A percentile compares a stretch with the other conserved stretches of the same genome.
Evolutionary conservation across 2,113 vertebrate genomes (phyloP).

Genomic region (Coregonus clupeaformis): DNA sequence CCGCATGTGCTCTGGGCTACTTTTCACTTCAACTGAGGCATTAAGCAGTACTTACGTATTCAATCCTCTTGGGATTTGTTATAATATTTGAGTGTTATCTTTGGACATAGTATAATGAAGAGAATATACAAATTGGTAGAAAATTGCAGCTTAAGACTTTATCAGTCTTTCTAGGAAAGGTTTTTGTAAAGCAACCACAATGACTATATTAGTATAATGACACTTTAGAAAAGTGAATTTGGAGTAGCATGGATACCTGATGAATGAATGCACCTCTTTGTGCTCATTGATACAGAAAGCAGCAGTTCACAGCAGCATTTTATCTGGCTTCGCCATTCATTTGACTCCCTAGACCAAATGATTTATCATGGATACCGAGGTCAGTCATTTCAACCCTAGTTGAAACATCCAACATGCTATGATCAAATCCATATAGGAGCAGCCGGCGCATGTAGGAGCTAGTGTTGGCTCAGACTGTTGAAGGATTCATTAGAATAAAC

Average conservation of each 20-base stretch:
- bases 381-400: neutral
- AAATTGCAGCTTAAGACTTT: neutral
- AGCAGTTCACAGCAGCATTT: neutral
- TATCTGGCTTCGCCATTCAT: slow-evolving; percentile 41
- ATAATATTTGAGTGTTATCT: too few relatives aligned
- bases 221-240: neutral
- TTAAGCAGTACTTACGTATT: neutral
- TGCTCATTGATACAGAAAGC: slow-evolving; percentile 45
- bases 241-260: slow-evolving; percentile 16
- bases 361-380: slow-evolving; percentile 7
- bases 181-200: neutral
- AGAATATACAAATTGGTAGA: neutral
- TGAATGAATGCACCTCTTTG: slow-evolving; percentile 53
- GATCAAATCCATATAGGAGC: neutral
- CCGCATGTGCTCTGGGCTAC: neutral
- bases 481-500: too few relatives aligned
- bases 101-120: neutral
- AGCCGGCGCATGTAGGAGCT: neutral
- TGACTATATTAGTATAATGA: neutral
- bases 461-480: neutral
- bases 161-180: neutral
- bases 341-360: slow-evolving; percentile 4
- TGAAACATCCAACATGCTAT: neutral
- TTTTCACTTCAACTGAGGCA: neutral
- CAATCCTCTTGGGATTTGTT: neutral